These are phyloP conservation scores for Typhlichthys eigenmanni DNA, from an alignment of 2,797 vertebrate genomes.

Conservation along the genomic window DNA sequence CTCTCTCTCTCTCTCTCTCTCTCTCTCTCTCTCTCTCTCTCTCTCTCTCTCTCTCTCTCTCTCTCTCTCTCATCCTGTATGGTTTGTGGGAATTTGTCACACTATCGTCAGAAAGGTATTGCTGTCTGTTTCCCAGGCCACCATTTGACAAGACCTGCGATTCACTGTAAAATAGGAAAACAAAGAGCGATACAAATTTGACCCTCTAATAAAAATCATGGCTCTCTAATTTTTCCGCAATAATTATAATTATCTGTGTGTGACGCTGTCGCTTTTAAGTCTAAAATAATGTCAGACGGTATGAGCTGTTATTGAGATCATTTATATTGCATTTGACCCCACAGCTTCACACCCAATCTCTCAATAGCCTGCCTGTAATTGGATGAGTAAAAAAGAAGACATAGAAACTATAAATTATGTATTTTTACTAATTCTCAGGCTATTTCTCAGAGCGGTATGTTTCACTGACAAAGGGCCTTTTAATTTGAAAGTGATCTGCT, in stretches of 20 bases:
- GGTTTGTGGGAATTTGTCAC: slow-evolving; percentile 7
- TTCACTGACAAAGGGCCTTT: slow-evolving; percentile 49
- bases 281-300: slow-evolving; percentile 10
- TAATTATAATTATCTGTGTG: too few species aligned
- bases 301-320: slow-evolving; percentile 32
- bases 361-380: slow-evolving; percentile 37
- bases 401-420: slow-evolving; percentile 48
- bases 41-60: neutral
- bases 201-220: neutral
- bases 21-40: neutral
- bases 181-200: neutral
- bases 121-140: too few species aligned
- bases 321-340: slow-evolving; percentile 30
- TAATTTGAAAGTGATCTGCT: slow-evolving; percentile 12
- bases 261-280: slow-evolving; percentile 6
- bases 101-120: slow-evolving; percentile 12
- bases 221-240: neutral
- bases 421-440: slow-evolving; percentile 30
- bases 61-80: neutral
- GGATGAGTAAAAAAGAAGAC: slow-evolving; percentile 28
- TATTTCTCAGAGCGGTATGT: slow-evolving; percentile 50
- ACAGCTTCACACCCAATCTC: slow-evolving; percentile 23
- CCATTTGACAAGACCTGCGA: neutral
- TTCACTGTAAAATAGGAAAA: neutral
- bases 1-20: neutral